phyloP scores from a whole-genome alignment of 2,888 invertebrate species.

The Eilema sororculum region DNA sequence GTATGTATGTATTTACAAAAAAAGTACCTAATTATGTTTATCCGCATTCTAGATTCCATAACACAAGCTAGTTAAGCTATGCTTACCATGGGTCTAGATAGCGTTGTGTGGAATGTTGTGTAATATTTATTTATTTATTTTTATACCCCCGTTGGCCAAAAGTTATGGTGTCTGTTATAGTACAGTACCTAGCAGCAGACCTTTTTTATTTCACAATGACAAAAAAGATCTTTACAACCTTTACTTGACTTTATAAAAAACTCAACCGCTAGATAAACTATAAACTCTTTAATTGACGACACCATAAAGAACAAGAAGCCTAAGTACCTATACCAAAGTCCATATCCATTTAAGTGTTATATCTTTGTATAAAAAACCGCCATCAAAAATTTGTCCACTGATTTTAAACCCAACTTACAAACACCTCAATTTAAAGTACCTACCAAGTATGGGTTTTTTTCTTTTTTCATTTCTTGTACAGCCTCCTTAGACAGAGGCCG shows the following conservation, averaged over 20 bases:
- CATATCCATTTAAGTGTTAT: slow-evolving; percentile 1
- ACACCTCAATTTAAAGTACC: slow-evolving; percentile 17
- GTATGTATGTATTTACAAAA: too few relatives aligned
- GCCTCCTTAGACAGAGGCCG: slow-evolving; percentile 73
- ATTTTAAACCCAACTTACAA: slow-evolving; percentile 12
- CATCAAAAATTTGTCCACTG: slow-evolving; percentile 13
- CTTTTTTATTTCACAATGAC: too few relatives aligned
- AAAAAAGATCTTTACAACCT: too few relatives aligned
- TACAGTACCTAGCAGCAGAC: too few relatives aligned
- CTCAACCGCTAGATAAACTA: background rate
- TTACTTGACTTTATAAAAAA: background rate
- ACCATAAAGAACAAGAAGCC: background rate
- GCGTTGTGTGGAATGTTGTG: too few relatives aligned
- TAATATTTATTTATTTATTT: too few relatives aligned
- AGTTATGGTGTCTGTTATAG: too few relatives aligned
- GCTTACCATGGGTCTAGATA: too few relatives aligned
- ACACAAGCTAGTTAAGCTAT: too few relatives aligned
- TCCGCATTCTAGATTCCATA: too few relatives aligned
- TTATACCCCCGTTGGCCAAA: too few relatives aligned
- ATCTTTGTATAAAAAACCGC: slow-evolving; percentile 5
- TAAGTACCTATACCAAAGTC: background rate
- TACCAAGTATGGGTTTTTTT: slow-evolving; percentile 53
- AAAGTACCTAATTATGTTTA: too few relatives aligned
- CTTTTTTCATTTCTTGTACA: slow-evolving; percentile 69
- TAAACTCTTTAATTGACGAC: slow-evolving; percentile 1